Evolutionary conservation across 2,113 vertebrate genomes (phyloP), one percentile per base, ranked within the genome.

Genomic region (Ageneiosus marmoratus): DNA sequence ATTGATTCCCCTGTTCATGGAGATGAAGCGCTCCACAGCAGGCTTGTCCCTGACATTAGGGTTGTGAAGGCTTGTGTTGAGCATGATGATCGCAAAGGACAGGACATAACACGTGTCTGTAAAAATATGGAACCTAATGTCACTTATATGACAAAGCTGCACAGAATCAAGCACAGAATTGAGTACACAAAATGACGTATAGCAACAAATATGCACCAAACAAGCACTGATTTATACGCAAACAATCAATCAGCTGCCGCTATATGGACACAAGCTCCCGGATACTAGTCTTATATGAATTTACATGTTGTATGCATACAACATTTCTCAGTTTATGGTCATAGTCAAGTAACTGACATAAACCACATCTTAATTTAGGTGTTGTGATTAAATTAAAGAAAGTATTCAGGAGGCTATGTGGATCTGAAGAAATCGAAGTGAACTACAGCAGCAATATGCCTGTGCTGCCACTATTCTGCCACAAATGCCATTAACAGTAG

Each of bases 1-100:
- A 37, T 99, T 99, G 92, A 99, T 98, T 55, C 98, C 97, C 8
- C 98, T 94, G 91, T 99, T 99, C 98, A 99, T 99, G 81, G 96
- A 95, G 93, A 99, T 97, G 90, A 99, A 99, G n/a, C 97, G 95
- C 93, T 99, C 98, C 5, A 96, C 97, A 0, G 97, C 95, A 70
- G 98, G 97, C 87, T 99, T 99, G 93, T 99, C 98, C 75, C 96
- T 90, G 37, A 99, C 98, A 0, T 99, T 99, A 89, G 97, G 98
- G 91, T 99, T 99, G 94, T 99, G 97, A 81, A 99, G 94, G 88
- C 98, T 99, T 88, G 98, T 99, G 89, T 99, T 99, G 81, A 99
- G 92, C 97, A 99, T 99, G 89, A 99, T 99, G 93, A 99, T 97
- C 6, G 98, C 96, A 44, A 99, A 99, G 0, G 97, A 99, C 24